Conservation (phyloP, 2,113 vertebrate species). For the Lipophrys pholis region DNA sequence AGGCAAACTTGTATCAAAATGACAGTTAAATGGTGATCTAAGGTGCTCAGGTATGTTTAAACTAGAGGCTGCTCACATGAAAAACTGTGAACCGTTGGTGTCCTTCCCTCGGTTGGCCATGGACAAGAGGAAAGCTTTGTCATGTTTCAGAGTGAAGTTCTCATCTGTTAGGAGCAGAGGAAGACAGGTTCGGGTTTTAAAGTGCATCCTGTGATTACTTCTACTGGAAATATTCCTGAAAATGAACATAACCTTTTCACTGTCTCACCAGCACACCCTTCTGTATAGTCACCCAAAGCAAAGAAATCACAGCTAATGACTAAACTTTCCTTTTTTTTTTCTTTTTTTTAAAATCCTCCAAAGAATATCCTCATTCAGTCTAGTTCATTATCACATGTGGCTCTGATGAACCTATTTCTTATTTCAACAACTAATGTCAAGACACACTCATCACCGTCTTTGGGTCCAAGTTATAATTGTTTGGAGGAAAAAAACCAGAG, state of each 20-base stretch:
- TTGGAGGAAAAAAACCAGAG: background rate
- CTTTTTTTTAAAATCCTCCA: too few species aligned
- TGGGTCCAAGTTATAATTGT: background rate
- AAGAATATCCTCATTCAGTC: background rate
- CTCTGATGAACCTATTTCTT: background rate
- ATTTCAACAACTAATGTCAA: background rate
- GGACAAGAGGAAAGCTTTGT: constrained; percentile 98
- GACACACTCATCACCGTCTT: background rate
- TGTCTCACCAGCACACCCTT: constrained; percentile 43
- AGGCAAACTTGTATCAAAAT: constrained; percentile 3
- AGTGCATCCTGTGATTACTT: constrained; percentile 12
- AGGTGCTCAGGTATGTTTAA: constrained; percentile 6
- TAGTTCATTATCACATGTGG: constrained; percentile 1
- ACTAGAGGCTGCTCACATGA: constrained; percentile 91
- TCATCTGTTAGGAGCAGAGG: constrained; percentile 92
- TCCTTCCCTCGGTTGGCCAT: constrained; percentile 99
- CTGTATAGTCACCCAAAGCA: background rate
- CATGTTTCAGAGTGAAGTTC: constrained; percentile 99
- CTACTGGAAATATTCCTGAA: constrained; percentile 43
- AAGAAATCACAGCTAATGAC: background rate
- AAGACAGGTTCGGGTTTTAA: constrained; percentile 71
- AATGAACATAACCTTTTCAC: constrained; percentile 21
- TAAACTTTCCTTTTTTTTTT: too few species aligned
- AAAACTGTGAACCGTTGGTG: constrained; percentile 99
- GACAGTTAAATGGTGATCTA: constrained; percentile 19